phyloP scores from a whole-genome alignment of 2,797 vertebrate species.

The Dipus sagitta region DNA sequence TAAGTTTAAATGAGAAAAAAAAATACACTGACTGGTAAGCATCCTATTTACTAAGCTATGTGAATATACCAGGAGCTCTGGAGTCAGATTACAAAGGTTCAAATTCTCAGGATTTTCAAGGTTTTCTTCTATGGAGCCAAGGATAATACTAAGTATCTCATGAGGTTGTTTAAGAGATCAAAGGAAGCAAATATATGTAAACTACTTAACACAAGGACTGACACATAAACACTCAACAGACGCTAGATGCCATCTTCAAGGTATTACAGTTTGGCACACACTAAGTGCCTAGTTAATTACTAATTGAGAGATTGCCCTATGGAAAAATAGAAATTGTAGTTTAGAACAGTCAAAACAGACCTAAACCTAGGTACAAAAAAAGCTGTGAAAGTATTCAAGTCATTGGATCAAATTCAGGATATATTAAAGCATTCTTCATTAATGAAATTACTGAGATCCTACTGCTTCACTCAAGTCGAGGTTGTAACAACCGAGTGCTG shows the following conservation, averaged over 20 bases:
- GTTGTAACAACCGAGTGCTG: not conserved
- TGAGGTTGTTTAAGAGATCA: not conserved
- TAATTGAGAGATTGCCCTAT: not conserved
- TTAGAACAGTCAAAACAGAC: not conserved
- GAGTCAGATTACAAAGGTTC: not conserved
- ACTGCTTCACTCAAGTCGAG: conserved; percentile 12
- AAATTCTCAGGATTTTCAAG: not conserved
- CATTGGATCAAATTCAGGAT: conserved; percentile 8
- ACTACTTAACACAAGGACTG: not conserved
- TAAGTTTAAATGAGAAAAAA: not conserved
- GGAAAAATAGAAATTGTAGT: not conserved
- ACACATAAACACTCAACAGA: not conserved
- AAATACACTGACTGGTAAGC: not conserved
- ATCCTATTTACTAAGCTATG: not conserved
- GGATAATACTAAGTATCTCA: not conserved
- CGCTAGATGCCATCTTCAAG: not conserved
- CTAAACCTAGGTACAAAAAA: conserved; percentile 52
- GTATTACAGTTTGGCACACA: not conserved
- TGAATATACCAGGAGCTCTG: not conserved
- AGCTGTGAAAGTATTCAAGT: conserved; percentile 27
- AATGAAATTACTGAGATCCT: not conserved
- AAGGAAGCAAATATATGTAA: not conserved
- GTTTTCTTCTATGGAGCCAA: not conserved
- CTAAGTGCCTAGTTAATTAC: conserved; percentile 16
- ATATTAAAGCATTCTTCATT: not conserved